Conservation (phyloP, 2,888 invertebrate genomes). For the Rapana venosa region DNA sequence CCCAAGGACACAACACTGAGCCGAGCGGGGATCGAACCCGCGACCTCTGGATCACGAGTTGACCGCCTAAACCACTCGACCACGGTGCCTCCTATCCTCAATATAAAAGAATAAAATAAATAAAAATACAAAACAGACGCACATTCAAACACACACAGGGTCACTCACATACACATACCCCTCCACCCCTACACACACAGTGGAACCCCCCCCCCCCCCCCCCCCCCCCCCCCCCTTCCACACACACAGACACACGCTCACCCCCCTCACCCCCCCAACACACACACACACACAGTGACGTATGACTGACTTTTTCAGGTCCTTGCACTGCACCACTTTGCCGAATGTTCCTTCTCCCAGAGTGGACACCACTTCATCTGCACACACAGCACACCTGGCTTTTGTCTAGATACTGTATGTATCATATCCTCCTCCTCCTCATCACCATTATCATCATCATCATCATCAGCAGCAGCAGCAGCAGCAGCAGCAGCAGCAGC, state of each 20-base stretch:
- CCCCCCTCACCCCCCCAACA: neutral
- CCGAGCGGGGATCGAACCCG: too few species aligned
- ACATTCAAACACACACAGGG: too few species aligned
- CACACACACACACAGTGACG: neutral
- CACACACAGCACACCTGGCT: constrained; percentile 48
- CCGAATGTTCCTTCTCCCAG: constrained; percentile 99
- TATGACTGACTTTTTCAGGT: constrained; percentile 89
- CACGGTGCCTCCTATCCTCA: too few species aligned
- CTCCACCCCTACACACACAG: neutral
- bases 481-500: neutral
- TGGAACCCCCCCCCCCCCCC: too few species aligned
- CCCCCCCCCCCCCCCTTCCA: too few species aligned
- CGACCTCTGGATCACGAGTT: too few species aligned
- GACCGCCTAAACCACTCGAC: too few species aligned
- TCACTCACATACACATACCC: neutral
- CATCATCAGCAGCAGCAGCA: neutral
- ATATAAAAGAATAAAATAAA: too few species aligned
- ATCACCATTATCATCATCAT: too few species aligned
- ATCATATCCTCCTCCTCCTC: neutral
- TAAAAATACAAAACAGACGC: too few species aligned
- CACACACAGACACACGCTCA: too few species aligned
- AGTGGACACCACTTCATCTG: constrained; percentile 99
- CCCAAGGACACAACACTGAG: too few species aligned
- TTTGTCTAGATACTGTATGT: neutral
- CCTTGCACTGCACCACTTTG: constrained; percentile 99